Conservation (phyloP, 2,888 invertebrate species). For the Caenorhabditis auriculariae region DNA sequence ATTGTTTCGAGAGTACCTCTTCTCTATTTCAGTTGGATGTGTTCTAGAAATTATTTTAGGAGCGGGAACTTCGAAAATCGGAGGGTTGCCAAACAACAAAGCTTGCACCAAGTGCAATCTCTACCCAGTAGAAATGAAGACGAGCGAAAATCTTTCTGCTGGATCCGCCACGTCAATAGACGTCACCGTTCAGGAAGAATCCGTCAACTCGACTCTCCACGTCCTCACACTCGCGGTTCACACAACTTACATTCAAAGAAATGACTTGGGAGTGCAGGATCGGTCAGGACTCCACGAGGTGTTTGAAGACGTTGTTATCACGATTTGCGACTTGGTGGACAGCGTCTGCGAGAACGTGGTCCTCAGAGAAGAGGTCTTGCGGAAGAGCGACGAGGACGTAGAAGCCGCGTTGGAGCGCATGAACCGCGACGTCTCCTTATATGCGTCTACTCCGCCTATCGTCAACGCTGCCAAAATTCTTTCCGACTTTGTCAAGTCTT, state of each 20-base stretch:
- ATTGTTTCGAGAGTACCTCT: too few species aligned
- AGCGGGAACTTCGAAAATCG: slow-evolving; percentile 48
- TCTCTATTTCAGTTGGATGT: too few species aligned
- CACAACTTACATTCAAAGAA: too few species aligned
- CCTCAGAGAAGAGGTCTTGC: too few species aligned
- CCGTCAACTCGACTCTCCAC: too few species aligned
- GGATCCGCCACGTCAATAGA: too few species aligned
- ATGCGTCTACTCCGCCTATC: neutral
- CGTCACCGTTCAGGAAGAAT: too few species aligned
- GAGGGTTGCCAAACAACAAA: slow-evolving; percentile 60
- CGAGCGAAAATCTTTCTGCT: too few species aligned
- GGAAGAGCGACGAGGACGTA: neutral
- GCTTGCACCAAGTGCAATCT: slow-evolving; percentile 55
- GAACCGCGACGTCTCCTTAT: neutral
- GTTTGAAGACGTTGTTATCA: slow-evolving; percentile 12
- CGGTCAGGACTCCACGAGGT: too few species aligned
- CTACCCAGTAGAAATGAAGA: slow-evolving; percentile 35
- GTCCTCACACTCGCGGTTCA: too few species aligned
- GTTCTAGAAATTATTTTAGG: slow-evolving; percentile 10
- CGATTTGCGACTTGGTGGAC: slow-evolving; percentile 9
- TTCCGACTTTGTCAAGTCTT: slow-evolving; percentile 12
- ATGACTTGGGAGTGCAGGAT: too few species aligned
- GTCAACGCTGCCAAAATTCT: slow-evolving; percentile 9
- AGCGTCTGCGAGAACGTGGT: slow-evolving; percentile 10
- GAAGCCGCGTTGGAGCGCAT: neutral